Evolutionary conservation across 2,888 invertebrate genomes (phyloP), one percentile per base, ranked within the genome.

Genomic region (Brenthis hecate): DNA sequence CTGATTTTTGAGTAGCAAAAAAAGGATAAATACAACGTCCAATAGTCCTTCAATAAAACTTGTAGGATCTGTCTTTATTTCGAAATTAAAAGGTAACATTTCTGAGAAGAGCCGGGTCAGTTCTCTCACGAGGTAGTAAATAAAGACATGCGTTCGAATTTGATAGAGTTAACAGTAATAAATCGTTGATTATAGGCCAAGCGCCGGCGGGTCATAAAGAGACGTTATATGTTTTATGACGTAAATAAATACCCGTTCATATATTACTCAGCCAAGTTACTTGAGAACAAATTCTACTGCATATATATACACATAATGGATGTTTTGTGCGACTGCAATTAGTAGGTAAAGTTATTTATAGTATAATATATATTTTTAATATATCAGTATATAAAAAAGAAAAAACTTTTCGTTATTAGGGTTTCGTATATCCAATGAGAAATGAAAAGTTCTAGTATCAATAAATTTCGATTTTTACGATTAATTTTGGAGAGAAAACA

Each of bases 91-190:
- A 85, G 85, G 85, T 78, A 82, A 84, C 81, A 82, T 78, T 91
- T 91, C 91, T 86, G 72, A 81, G 91, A 91, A 91, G 77, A 77
- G 78, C 71, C 73, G 76, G 76, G 77, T 77, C 75, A 74, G 78
- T 84, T 86, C 89, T 91, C 91, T 90, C 91, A 91, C 90, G 90
- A 75, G 75, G 76, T 75, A 75, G 78, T 80, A 79, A 80, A 80
- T 78, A 76, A 80, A 80, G 77, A 78, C 80, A 80, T 80, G 77
- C 80, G 80, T 79, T 83, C 80, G 81, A 76, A 79, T 82, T 87
- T 87, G 87, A 89, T 88, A 87, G 86, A 89, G 85, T 87, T 85
- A 85, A 85, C 85, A 83, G 83, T 81, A 85, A 88, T 90, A 91
- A 91, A 91, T 85, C 78, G 81, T 89, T 88, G 89, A 90, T 91